Evolutionary conservation across 37 sponge, comb jelly and placozoan genomes (phyloP), one percentile per base, ranked within the genome.

Genomic region (Aphrocallistes beatrix): DNA sequence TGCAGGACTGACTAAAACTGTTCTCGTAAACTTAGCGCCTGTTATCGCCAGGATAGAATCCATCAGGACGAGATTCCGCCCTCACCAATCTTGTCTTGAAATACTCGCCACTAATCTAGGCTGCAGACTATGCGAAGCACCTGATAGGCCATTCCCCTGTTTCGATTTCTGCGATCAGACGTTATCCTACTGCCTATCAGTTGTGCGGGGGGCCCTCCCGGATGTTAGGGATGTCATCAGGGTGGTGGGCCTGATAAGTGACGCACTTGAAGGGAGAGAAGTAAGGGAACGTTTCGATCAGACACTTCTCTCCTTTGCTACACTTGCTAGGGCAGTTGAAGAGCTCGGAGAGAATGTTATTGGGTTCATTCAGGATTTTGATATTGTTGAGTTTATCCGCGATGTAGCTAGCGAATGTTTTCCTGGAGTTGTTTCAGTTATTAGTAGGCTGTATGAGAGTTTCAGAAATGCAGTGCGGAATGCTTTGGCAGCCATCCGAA

Each of bases 391-490:
- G 32, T 60, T 60, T 60, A 60, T 60, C 34, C 75, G 75, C n/a
- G 75, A 60, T 13, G 75, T 60, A 60, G 75, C 75, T 60, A 60
- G n/a, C 75, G 75, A 60, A 30, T 60, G 75, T 13, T 60, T 60
- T 30, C 75, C 75, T 60, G 32, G 75, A 32, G n/a, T 60, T 25
- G 21, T 3, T 13, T 6, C 10, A 13, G 25, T 6, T 60, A 28
- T 60, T 32, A 19, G 34, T 25, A 30, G n/a, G 3, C 34, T 60
- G 17, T 60, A 32, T 30, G 21, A 60, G 10, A 30, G 3, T 25
- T 60, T 60, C 75, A 60, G 75, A 60, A 32, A 19, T 3, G 75
- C 75, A 13, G 34, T 60, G 34, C 75, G 75, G 6, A 13, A 60
- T 3, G 75, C 75, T 6, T 30, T 60, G 34, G 34, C 75, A 3